A percentile compares a stretch with the other conserved stretches of the same genome.
phyloP scores from a whole-genome alignment of 2,888 invertebrate genomes.

The Gnatocerus cornutus region DNA sequence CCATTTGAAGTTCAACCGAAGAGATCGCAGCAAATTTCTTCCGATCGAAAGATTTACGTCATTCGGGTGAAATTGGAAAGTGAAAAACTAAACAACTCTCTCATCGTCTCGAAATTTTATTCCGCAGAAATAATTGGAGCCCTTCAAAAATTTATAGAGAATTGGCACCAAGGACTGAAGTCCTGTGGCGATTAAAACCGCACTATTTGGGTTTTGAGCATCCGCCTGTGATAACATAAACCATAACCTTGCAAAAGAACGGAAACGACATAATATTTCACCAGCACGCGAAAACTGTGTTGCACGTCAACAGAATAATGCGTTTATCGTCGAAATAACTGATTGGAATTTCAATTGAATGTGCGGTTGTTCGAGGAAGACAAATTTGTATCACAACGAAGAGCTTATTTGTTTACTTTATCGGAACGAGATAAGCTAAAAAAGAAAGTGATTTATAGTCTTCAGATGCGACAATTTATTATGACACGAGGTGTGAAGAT shows the following conservation, averaged over 20 bases:
- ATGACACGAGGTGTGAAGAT: too few species aligned
- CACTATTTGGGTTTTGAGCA: background rate
- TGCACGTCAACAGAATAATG: conserved; percentile 6
- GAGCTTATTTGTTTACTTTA: background rate
- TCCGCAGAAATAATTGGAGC: too few species aligned
- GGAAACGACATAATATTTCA: conserved; percentile 21
- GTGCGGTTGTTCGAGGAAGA: background rate
- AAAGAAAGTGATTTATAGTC: too few species aligned
- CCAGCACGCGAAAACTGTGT: conserved; percentile 10
- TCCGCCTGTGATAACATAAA: conserved; percentile 6
- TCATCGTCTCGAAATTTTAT: too few species aligned
- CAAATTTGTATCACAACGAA: background rate
- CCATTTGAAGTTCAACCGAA: too few species aligned
- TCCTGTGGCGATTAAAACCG: background rate
- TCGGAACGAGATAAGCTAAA: too few species aligned
- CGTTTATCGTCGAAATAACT: background rate
- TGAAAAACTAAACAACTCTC: too few species aligned
- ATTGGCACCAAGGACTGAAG: background rate
- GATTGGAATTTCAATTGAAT: background rate
- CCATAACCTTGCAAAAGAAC: conserved; percentile 11
- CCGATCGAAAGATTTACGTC: too few species aligned
- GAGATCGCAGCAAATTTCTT: too few species aligned
- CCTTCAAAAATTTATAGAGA: too few species aligned
- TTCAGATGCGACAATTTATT: too few species aligned
- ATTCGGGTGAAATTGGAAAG: too few species aligned